Conservation (phyloP, 1,140 invertebrate species). For the Aphelenchoides avenae region DNA sequence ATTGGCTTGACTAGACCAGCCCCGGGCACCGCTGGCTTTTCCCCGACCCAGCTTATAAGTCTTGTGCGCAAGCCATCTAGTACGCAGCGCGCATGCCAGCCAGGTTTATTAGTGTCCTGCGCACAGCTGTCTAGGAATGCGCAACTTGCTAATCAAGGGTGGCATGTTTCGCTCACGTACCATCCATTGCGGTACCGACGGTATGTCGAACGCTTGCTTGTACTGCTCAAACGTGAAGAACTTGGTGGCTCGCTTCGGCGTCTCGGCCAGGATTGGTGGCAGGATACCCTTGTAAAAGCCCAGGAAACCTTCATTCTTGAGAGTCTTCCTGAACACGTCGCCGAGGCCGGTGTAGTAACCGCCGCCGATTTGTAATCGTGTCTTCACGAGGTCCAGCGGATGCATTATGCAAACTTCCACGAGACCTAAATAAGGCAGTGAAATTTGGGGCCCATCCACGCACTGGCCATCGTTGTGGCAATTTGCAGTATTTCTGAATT, state of each 20-base stretch:
- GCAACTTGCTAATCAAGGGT: too few relatives aligned
- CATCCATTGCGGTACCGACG: too few relatives aligned
- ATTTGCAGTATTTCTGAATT: constrained; percentile 5
- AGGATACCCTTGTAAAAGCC: constrained; percentile 78
- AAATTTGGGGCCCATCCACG: constrained; percentile 9
- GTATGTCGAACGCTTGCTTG: constrained; percentile 76
- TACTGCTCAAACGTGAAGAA: constrained; percentile 89
- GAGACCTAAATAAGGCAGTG: constrained; percentile 65
- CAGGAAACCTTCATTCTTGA: constrained; percentile 69
- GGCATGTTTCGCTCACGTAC: too few relatives aligned
- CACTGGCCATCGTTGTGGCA: constrained; percentile 14
- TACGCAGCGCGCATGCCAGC: too few relatives aligned
- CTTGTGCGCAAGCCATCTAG: too few relatives aligned
- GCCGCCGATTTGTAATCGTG: constrained; percentile 74
- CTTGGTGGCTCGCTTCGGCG: constrained; percentile 85
- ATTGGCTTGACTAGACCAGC: too few relatives aligned
- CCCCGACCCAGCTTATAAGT: too few relatives aligned
- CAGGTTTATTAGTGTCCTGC: too few relatives aligned
- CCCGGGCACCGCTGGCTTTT: too few relatives aligned
- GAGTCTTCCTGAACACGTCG: constrained; percentile 84
- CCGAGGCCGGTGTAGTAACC: constrained; percentile 73
- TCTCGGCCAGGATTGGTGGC: constrained; percentile 86
- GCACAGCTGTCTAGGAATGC: too few relatives aligned
- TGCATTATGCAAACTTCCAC: constrained; percentile 92
- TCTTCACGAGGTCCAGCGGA: constrained; percentile 85